Evolutionary conservation across 1,140 invertebrate genomes (phyloP).

Genomic region (Drosophila tsacasi): DNA sequence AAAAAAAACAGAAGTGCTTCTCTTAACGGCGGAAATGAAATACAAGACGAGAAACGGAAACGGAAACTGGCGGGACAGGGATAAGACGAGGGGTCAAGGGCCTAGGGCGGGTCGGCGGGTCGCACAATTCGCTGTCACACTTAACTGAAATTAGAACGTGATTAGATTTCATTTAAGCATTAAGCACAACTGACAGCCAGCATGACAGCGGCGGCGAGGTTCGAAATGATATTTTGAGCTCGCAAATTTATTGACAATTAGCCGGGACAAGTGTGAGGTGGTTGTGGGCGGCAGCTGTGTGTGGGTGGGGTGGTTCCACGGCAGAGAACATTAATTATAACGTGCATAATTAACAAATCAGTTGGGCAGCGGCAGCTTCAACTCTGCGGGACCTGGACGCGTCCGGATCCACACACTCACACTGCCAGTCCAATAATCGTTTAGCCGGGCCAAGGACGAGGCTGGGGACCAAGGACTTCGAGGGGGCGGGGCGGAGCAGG

Average conservation of each 20-base stretch:
- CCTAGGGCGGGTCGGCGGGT: constrained; percentile 10
- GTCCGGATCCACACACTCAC: constrained; percentile 24
- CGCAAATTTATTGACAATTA: constrained; percentile 78
- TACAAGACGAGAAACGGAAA: constrained; percentile 53
- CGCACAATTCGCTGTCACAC: constrained; percentile 67
- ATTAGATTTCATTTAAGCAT: constrained; percentile 82
- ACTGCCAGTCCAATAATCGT: constrained; percentile 49
- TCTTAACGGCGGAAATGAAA: constrained; percentile 72
- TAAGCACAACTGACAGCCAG: constrained; percentile 76
- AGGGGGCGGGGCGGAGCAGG: neutral
- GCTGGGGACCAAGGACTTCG: neutral
- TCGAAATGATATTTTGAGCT: constrained; percentile 72
- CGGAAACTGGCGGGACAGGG: constrained; percentile 9
- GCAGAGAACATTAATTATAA: constrained; percentile 71
- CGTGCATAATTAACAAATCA: constrained; percentile 79
- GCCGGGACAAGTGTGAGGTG: constrained; percentile 23
- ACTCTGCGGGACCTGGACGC: constrained; percentile 27
- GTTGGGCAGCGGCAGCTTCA: constrained; percentile 41
- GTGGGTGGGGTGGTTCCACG: neutral
- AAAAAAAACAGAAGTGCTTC: neutral
- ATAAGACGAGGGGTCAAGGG: neutral
- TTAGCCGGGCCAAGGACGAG: constrained; percentile 31
- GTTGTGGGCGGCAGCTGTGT: neutral
- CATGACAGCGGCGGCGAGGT: constrained; percentile 51
- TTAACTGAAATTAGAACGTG: constrained; percentile 80